These are phyloP conservation scores for Toxostoma redivivum DNA, from an alignment of 2,113 vertebrate genomes.

Conservation along the genomic window DNA sequence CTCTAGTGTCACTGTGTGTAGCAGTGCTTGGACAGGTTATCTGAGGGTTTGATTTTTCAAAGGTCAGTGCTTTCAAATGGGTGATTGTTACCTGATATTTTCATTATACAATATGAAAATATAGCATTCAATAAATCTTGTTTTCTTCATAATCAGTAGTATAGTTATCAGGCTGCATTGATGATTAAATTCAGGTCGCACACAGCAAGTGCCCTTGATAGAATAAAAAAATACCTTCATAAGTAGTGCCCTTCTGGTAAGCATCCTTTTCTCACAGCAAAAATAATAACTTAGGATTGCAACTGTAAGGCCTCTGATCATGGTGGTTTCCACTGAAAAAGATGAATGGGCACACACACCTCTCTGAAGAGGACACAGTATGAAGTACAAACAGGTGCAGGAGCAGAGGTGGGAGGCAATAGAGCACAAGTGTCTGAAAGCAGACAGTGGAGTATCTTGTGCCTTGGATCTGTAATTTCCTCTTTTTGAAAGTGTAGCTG, in stretches of 20 bases:
- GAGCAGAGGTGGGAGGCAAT: neutral
- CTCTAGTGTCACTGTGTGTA: neutral
- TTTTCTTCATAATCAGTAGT: neutral
- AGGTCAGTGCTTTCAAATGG: neutral
- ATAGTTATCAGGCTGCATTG: neutral
- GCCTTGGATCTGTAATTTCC: neutral
- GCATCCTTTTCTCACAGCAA: neutral
- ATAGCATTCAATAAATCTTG: neutral
- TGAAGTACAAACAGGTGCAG: neutral
- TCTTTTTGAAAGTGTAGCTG: neutral
- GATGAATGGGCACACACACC: rapidly evolving
- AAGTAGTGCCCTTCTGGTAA: neutral
- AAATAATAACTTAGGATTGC: neutral
- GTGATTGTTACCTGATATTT: neutral
- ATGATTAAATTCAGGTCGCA: neutral
- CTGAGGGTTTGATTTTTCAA: neutral
- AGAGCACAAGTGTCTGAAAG: neutral
- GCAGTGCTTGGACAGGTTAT: neutral
- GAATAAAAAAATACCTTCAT: neutral
- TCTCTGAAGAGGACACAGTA: neutral
- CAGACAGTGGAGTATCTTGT: neutral
- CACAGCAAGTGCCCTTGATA: neutral
- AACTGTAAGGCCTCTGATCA: neutral
- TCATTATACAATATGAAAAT: neutral
- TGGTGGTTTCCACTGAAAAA: neutral